These are phyloP conservation scores for Varanus komodoensis DNA, from an alignment of 2,113 vertebrate species.

Conservation along the genomic window DNA sequence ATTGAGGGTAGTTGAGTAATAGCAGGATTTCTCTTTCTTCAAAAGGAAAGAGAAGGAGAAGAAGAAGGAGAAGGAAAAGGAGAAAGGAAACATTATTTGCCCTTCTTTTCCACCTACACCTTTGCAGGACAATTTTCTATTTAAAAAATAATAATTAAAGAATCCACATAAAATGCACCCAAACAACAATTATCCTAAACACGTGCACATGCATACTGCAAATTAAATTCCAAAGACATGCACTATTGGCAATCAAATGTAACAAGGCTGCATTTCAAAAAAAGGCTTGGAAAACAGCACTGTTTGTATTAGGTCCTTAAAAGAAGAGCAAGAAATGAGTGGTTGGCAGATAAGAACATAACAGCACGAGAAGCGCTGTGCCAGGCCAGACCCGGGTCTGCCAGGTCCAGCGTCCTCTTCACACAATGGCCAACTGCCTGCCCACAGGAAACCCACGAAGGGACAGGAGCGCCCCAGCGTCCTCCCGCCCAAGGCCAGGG, in stretches of 20 bases:
- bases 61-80: no score
- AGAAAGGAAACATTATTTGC: not conserved
- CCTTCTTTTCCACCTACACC: not conserved
- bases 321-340: not conserved
- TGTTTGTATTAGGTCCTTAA: not conserved
- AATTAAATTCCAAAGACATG: not conserved
- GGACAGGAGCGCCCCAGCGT: no score
- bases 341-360: not conserved
- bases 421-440: no score
- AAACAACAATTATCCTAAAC: not conserved
- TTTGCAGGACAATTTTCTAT: not conserved
- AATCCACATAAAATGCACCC: not conserved
- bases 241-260: not conserved
- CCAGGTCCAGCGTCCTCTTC: no score
- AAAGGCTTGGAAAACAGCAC: not conserved
- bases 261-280: not conserved
- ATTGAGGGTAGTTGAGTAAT: not conserved
- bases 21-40: not conserved
- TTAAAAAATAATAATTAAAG: not conserved
- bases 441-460: no score
- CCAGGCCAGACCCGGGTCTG: no score
- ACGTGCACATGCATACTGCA: no score
- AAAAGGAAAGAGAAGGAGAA: no score
- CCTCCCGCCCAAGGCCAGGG: no score
- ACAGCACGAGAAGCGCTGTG: no score